Base-by-base conservation (phyloP, 2,797 vertebrate species). In the Podargus strigoides region DNA sequence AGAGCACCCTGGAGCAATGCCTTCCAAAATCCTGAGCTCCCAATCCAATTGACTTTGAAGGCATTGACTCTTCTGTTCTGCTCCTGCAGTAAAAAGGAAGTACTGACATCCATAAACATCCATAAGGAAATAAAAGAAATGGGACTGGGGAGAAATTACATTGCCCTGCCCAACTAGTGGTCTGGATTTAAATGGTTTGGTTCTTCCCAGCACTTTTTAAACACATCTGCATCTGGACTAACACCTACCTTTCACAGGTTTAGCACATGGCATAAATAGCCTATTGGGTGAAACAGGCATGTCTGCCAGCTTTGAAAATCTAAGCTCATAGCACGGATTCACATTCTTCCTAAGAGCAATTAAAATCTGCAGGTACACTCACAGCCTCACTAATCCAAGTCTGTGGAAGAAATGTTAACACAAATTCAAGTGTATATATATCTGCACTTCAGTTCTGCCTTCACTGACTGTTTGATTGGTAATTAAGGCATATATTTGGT, bases 401-500 rank as follows among this genome's bases (percentile, higher is more conserved):
- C 74, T 76, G 55, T 75, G 58, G 73, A 86, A 82, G 63, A 95
- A 93, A 87, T 26, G 28, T 23, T 82, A 93, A 88, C 75, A 62
- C 30, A 73, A 84, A 81, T 66, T 86, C 73, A 75, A 91, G 75
- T 18, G 75, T 18, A 66, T 63, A 73, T 76, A 64, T 46, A 49
- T 63, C 52, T 6, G 7, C 39, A 44, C 58, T 89, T 85, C 87
- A 91, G 50, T 83, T 84, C 73, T 78, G 90, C 66, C 89, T 93
- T 89, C 82, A 72, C 0, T 84, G 95, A 93, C 78, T 93, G 66
- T 67, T 83, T 87, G 94, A 95, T 85, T 87, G 68, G 82, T 93
- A 96, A 92, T 95, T 95, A 95, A 95, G 90, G 90, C 76, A 89
- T 59, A 34, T 73, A 89, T 89, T 88, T 93, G 42, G 90, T 93